Evolutionary conservation across 1,140 invertebrate genomes (phyloP).

Genomic region (Drosophila asahinai): DNA sequence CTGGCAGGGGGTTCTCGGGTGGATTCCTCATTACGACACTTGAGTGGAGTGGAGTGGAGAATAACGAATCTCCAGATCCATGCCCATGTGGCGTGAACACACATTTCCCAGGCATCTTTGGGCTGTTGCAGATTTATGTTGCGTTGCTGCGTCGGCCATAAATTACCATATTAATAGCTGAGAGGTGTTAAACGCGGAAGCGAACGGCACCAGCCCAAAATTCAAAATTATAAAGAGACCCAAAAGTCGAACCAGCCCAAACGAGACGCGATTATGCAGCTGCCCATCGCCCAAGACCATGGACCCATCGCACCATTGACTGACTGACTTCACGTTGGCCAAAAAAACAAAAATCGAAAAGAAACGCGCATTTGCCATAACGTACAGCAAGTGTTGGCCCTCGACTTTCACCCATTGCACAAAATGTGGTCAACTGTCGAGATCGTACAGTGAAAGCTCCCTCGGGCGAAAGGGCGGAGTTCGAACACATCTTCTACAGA

Average conservation of each 20-base stretch:
- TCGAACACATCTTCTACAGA: background rate
- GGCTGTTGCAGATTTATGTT: constrained; percentile 50
- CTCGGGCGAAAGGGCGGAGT: background rate
- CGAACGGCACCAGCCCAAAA: constrained; percentile 14
- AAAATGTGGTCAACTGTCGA: constrained; percentile 38
- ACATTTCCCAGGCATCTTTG: constrained; percentile 24
- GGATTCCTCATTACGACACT: constrained; percentile 57
- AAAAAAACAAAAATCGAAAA: constrained; percentile 13
- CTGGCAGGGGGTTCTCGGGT: background rate
- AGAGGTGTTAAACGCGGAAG: constrained; percentile 50
- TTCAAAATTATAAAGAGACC: constrained; percentile 10
- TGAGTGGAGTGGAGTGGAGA: background rate
- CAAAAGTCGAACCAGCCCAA: constrained; percentile 5
- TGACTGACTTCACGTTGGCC: constrained; percentile 27
- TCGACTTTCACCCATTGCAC: constrained; percentile 65
- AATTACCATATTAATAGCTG: constrained; percentile 57
- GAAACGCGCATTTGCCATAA: constrained; percentile 30
- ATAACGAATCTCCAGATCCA: no score
- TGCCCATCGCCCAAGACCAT: constrained; percentile 1
- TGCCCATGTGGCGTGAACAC: constrained; percentile 24
- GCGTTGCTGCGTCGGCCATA: constrained; percentile 46
- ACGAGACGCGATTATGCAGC: constrained; percentile 13
- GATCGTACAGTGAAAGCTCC: constrained; percentile 28
- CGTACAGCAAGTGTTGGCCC: constrained; percentile 36
- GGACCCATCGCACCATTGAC: constrained; percentile 12